Percentiles rank a stretch among this genome's conserved stretches.
Conservation (phyloP, 2,113 vertebrate species). For the Pithys albifrons region DNA sequence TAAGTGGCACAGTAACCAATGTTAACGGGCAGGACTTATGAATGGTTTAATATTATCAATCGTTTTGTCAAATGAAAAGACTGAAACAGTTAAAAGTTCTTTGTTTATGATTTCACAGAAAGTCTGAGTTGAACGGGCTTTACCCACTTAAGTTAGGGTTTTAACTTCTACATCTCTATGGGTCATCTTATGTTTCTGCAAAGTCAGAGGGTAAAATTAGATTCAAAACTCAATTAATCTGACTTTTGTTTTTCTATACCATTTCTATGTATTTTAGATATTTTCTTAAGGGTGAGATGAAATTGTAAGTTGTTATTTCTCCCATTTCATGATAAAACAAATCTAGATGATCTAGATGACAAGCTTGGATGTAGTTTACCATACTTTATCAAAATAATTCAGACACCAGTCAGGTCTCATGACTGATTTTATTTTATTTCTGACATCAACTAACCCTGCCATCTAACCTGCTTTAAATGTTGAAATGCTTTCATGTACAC, state of each 20-base stretch:
- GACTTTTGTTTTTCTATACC: neutral
- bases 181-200: neutral
- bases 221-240: neutral
- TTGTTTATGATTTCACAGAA: neutral
- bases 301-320: neutral
- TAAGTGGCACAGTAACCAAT: neutral
- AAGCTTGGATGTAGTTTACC: neutral
- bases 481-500: neutral
- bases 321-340: neutral
- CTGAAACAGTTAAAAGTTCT: neutral
- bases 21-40: neutral
- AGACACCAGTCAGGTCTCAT: neutral
- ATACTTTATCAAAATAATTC: neutral
- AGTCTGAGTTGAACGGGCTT: neutral
- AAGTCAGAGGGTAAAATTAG: neutral
- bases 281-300: neutral
- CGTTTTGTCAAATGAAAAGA: neutral
- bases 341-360: neutral
- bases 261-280: neutral
- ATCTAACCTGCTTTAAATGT: neutral
- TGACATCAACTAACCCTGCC: neutral
- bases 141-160: neutral
- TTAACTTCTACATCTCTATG: neutral
- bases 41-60: neutral
- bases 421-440: neutral